phyloP scores from a whole-genome alignment of 2,113 vertebrate species.

The Nycticebus coucang region DNA sequence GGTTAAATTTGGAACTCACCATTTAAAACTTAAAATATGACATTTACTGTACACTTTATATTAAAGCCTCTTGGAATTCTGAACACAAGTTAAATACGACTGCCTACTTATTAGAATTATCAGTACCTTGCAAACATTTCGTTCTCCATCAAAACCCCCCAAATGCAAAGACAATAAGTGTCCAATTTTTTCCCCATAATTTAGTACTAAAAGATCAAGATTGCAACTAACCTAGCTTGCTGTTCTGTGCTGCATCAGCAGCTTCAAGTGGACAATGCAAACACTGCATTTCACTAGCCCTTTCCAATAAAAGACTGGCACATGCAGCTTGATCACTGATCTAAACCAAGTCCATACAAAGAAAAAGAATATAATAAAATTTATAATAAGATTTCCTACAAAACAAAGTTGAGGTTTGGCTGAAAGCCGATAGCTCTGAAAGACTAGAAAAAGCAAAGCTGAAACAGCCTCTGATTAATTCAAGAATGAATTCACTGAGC shows the following conservation, averaged over 20 bases:
- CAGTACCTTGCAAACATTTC: conserved; percentile 3
- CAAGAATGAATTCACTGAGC: not conserved
- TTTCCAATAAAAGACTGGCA: conserved; percentile 75
- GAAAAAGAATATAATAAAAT: conserved; percentile 39
- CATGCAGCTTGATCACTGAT: conserved; percentile 36
- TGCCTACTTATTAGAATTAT: not conserved
- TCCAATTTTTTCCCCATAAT: not conserved
- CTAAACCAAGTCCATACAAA: conserved; percentile 58
- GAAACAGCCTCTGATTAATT: not conserved
- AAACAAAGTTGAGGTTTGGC: conserved; percentile 6
- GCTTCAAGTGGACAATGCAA: conserved; percentile 72
- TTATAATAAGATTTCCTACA: not conserved
- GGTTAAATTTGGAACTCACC: conserved; percentile 9
- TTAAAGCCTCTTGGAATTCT: conserved; percentile 21
- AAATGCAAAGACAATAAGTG: not conserved
- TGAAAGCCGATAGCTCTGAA: conserved; percentile 28
- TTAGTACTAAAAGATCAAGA: conserved; percentile 14
- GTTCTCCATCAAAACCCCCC: not conserved
- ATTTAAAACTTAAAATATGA: conserved; percentile 22
- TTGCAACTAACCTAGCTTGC: conserved; percentile 39
- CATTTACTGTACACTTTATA: not conserved
- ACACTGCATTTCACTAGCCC: conserved; percentile 60
- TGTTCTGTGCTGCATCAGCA: conserved; percentile 76
- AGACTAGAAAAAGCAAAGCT: conserved; percentile 28
- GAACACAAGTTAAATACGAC: conserved; percentile 7